These are phyloP conservation scores for Gymnocypris eckloni DNA, from an alignment of 2,797 vertebrate genomes.

Conservation along the genomic window DNA sequence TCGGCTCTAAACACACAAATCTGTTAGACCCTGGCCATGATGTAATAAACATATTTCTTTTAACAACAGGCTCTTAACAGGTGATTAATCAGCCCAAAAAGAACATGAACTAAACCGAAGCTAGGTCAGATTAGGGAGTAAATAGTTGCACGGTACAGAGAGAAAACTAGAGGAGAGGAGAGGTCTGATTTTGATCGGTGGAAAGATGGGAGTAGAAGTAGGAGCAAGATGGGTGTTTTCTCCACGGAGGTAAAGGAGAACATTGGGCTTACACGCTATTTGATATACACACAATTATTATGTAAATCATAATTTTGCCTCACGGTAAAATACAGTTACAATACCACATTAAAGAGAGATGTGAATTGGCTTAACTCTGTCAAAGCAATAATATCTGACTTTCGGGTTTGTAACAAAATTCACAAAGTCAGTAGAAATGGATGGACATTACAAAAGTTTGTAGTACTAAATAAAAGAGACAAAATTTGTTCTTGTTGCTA, in stretches of 20 bases:
- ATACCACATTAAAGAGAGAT: not conserved
- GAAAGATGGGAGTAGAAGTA: not conserved
- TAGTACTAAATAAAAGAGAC: not conserved
- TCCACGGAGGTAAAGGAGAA: not conserved
- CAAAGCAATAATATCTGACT: not conserved
- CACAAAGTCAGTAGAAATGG: not conserved
- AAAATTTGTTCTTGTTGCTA: not conserved
- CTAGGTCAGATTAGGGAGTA: not conserved
- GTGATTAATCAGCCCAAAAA: constrained; percentile 1
- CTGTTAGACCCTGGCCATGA: not conserved
- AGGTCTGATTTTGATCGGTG: not conserved
- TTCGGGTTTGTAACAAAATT: not conserved
- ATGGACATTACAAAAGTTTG: not conserved
- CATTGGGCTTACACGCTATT: not conserved
- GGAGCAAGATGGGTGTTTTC: too few relatives aligned
- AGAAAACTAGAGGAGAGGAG: not conserved
- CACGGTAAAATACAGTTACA: not conserved
- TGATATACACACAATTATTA: not conserved
- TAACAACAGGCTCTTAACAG: not conserved
- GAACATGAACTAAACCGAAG: not conserved
- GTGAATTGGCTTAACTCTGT: too few relatives aligned
- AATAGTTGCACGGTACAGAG: not conserved
- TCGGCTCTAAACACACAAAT: constrained; percentile 84
- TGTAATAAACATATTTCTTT: not conserved
- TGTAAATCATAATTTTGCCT: not conserved